Evolutionary conservation across 2,888 invertebrate genomes (phyloP), one percentile per base, ranked within the genome.

Genomic region (Tetranychus truncatus): DNA sequence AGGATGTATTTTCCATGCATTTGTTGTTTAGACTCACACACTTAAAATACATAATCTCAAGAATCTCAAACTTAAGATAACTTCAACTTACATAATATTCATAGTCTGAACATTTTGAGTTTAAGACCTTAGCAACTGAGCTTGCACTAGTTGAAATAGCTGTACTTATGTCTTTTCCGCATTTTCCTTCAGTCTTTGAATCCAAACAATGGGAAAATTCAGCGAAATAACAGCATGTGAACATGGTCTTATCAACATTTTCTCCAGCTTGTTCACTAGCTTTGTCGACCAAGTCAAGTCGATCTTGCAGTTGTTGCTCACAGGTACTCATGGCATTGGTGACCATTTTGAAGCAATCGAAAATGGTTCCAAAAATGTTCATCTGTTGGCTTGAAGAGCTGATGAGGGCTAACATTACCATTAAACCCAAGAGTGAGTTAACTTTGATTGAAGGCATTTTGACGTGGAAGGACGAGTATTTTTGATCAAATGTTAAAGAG

Each of bases 191-290:
- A 4, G 69, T 69, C 9, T 69, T 24, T 11, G 34, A 20, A 69
- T 69, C 69, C 21, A 69, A 69, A 69, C 69, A 69, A 24, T 69
- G 69, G 1, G 69, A 69, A 21, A 69, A 69, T 69, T 69, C 69
- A 69, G 69, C 69, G 8, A 69, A 69, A 69, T 69, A 69, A 24
- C 69, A 69, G 21, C 69, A 69, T 20, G 20, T 20, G 69, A 69
- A 69, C 20, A 24, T 24, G 18, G 69, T 69, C 20, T 24, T 20
- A 8, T 69, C 69, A 4, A 69, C 69, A 20, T 69, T 67, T 18
- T 67, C 67, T n/a, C 69, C 69, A 9, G 34, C 20, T 69, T 69
- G n/a, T 24, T 69, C 34, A 24, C 34, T 24, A 11, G 69, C 69
- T 20, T 69, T 69, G 20, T 69, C 69, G 20, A 24, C 69, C 21